A percentile compares a stretch with the other conserved stretches of the same genome.
These are phyloP conservation scores for Epizoanthus fatuus DNA, from an alignment of 92 coral and sea anemone species.

Conservation along the genomic window DNA sequence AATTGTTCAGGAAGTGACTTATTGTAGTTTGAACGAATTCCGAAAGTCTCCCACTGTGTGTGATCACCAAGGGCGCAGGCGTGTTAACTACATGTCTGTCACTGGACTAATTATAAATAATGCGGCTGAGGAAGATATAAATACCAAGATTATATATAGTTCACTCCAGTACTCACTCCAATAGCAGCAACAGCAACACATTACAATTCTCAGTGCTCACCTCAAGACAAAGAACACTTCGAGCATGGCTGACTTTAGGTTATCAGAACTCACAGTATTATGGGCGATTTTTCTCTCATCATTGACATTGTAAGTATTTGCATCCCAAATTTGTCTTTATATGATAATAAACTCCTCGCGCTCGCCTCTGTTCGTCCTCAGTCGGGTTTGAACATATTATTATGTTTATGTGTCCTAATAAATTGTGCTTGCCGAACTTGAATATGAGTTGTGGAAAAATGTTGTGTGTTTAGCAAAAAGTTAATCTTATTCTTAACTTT, in stretches of 20 bases:
- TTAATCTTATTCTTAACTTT: not conserved
- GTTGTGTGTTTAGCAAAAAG: not conserved
- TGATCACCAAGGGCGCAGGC: not conserved
- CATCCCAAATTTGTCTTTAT: no score
- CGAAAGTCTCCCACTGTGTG: not conserved
- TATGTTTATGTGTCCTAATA: not conserved
- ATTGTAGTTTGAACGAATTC: not conserved
- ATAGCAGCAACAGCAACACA: not conserved
- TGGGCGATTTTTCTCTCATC: constrained; percentile 6
- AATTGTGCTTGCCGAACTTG: not conserved
- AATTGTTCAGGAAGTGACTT: not conserved
- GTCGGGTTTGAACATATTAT: no score
- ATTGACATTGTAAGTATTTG: constrained; percentile 11
- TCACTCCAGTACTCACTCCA: not conserved
- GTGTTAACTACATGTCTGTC: constrained; percentile 14
- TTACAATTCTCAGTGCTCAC: not conserved
- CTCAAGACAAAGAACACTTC: not conserved
- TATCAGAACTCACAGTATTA: constrained; percentile 13
- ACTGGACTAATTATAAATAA: constrained; percentile 37
- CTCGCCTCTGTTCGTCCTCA: no score
- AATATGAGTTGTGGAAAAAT: not conserved
- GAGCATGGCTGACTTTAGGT: not conserved
- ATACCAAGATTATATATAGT: not conserved
- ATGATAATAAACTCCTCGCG: no score
- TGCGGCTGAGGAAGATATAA: constrained; percentile 14